Evolutionary conservation across 2,113 vertebrate species (phyloP).

Genomic region (Pygoscelis antarcticus): DNA sequence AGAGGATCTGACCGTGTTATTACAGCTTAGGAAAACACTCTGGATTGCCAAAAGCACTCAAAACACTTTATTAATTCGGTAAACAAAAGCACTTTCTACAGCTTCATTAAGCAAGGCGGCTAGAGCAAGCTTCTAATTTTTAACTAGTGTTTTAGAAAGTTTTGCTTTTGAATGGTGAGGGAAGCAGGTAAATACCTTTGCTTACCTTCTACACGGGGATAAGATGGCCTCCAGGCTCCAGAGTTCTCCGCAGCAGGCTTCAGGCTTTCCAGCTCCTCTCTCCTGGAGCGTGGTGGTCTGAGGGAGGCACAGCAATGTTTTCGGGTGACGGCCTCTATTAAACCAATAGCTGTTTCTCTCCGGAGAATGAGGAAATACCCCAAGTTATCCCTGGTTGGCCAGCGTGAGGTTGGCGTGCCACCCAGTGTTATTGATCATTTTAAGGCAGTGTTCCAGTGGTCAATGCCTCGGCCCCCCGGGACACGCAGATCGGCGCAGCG

Average conservation of each 20-base stretch:
- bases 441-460: conserved; percentile 62
- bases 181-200: neutral
- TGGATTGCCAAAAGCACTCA: neutral
- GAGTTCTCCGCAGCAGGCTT: neutral
- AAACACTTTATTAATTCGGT: neutral
- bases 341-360: conserved; percentile 20
- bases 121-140: neutral
- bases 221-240: neutral
- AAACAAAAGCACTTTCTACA: neutral
- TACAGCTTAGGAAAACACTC: conserved; percentile 15
- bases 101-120: neutral
- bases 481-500: rapidly evolving
- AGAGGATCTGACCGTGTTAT: neutral
- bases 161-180: neutral
- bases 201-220: neutral
- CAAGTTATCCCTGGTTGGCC: conserved; percentile 27
- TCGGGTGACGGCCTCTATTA: neutral
- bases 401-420: neutral
- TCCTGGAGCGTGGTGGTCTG: neutral
- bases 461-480: neutral
- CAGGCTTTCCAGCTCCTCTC: neutral
- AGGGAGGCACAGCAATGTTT: neutral
- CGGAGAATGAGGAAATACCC: conserved; percentile 60
- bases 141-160: neutral
- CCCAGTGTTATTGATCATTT: neutral